Evolutionary conservation across 1,140 invertebrate genomes (phyloP).

Genomic region (Vanessa atalanta): DNA sequence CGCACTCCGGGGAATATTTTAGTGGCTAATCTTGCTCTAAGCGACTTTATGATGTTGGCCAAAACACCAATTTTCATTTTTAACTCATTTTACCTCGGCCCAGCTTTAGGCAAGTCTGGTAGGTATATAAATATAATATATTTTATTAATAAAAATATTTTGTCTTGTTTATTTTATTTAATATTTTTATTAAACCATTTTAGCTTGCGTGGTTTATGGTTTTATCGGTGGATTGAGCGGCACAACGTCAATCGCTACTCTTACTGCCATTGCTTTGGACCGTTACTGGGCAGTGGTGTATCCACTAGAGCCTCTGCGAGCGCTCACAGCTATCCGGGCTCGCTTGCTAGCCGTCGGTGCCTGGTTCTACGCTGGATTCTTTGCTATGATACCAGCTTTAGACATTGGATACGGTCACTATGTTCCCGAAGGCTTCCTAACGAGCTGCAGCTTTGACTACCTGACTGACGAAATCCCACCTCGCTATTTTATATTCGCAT

Average conservation of each 20-base stretch:
- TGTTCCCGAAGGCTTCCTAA: constrained; percentile 89
- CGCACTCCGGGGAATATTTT: constrained; percentile 89
- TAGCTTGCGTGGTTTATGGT: constrained; percentile 87
- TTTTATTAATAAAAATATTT: not conserved
- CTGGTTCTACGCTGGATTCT: constrained; percentile 87
- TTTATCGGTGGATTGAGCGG: constrained; percentile 87
- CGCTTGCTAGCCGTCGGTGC: constrained; percentile 83
- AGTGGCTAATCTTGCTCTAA: constrained; percentile 88
- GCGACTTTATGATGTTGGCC: constrained; percentile 86
- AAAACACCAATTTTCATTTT: constrained; percentile 87
- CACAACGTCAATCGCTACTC: constrained; percentile 85
- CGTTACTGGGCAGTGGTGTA: constrained; percentile 87
- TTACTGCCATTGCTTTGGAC: constrained; percentile 86
- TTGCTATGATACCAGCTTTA: constrained; percentile 85
- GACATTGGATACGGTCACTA: constrained; percentile 86
- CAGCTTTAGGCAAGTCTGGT: constrained; percentile 85
- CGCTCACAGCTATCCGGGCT: constrained; percentile 83
- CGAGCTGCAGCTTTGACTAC: constrained; percentile 91
- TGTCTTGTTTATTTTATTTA: no score
- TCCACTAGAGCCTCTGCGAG: constrained; percentile 83
- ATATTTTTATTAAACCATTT: constrained; percentile 41
- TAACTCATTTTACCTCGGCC: constrained; percentile 86
- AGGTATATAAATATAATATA: constrained; percentile 39
- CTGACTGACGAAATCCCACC: constrained; percentile 82
- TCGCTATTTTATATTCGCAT: constrained; percentile 84